Base-by-base conservation (phyloP, 2,888 invertebrate genomes). In the Chloroclysta siterata region DNA sequence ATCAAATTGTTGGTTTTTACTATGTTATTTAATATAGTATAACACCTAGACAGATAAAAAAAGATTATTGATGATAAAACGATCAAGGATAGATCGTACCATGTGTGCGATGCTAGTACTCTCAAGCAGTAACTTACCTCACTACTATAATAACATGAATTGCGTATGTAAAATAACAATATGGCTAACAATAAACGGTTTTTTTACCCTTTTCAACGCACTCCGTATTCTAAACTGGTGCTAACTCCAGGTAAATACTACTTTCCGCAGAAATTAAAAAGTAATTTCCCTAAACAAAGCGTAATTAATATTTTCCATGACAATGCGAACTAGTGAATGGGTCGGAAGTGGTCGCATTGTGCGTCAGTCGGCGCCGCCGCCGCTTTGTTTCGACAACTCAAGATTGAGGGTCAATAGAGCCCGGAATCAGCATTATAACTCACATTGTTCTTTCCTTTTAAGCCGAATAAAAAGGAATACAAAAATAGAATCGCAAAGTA, bases 301-400 rank as follows among this genome's bases (percentile, higher is more conserved):
- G 42, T 62, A 60, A 69, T 69, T 69, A 65, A 65, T 65, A 69
- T 66, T 66, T 66, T 57, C 53, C 69, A 64, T 69, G 53, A 64
- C 63, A 69, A 69, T 66, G 64, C 53, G 51, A 50, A 58, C 60
- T 63, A 61, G 59, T 64, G 63, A 57, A 59, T 54, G 51, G 66
- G 60, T 48, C 46, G 61, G 62, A 63, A 69, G 63, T 66, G 66
- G n/a, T 52, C 46, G 59, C 47, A 69, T 69, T 66, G 69, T 60
- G 55, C 55, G 60, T 53, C 54, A 54, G 54, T 55, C 51, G 53
- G 22, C 46, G 39, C 54, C 47, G 22, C n/a, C 51, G 52, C 0
- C 56, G 61, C 61, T 55, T 65, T 65, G 61, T 61, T 58, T 57
- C 60, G 47, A 57, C 58, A 61, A 54, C 53, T 61, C 48, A 61